Base-by-base conservation (phyloP, 2,797 vertebrate species). In the Antrozous pallidus region DNA sequence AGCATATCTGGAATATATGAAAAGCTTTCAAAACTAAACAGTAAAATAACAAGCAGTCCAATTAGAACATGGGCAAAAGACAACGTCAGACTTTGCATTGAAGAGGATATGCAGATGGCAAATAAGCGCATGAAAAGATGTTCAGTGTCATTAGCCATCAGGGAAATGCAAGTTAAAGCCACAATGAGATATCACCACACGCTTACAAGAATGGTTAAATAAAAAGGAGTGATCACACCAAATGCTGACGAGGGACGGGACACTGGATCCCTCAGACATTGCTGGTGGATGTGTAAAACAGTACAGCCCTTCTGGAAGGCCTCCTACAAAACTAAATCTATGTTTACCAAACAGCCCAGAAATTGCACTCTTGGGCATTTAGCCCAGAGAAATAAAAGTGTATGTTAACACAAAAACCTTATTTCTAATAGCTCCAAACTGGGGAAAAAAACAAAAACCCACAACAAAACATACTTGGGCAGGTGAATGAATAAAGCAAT, bases 11-110 rank as follows among this genome's bases (percentile, higher is more conserved):
- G 58, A 92, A 63, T 80, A 63, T 63, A 31, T 38, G 92, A 95
- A 94, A 75, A 89, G 71, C 24, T 90, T 74, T 77, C 54, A 54
- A 65, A 88, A 89, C 20, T 40, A 61, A 92, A 73, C 40, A 84
- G 90, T 38, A 82, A 93, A 88, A 86, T 90, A 56, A 88, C 38
- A 85, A 95, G 75, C 65, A 61, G 77, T 42, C 45, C 47, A 75
- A 10, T 91, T 67, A 94, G 93, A 93, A 92, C 63, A 51, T 2
- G 69, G 88, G 71, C 65, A 90, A 94, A 93, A 93, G 90, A 56
- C 33, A 40, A 8, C 47, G 65, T 51, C 80, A 90, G 70, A 16
- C 51, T 74, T 94, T 88, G 63, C 42, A 45, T 65, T 58, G 82
- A 63, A 67, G 47, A 91, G 56, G 47, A 71, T 36, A 69, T 18